Evolutionary conservation across 1,140 invertebrate species (phyloP), one percentile per base, ranked within the genome.

Genomic region (Heliconius hermathena): DNA sequence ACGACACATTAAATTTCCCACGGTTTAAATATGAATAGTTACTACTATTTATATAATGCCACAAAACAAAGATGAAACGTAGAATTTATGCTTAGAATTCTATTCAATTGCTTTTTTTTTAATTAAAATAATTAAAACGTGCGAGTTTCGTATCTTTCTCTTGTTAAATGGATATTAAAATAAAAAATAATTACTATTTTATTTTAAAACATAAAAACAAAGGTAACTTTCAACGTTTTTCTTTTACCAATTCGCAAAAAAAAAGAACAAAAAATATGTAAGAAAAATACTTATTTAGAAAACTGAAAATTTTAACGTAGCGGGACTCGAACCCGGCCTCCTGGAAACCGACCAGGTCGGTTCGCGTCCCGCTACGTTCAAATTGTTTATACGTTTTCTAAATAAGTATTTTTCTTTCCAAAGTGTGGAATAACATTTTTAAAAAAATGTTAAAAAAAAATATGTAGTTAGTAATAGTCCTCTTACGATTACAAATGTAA

Each of bases 1-100:
- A 20, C 78, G 52, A 80, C 71, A 80, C 74, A 80, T 80, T 71
- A 71, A 29, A 66, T 66, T 66, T 66, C 60, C 60, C 60, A 66
- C 60, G 60, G 60, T 11, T 66, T 66, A 26, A 66, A 66, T 66
- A 29, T 66, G 60, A 66, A 66, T 29, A 29, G 60, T 66, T 66
- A 26, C 0, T 66, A 66, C 22, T 66, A 66, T 66, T 66, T 66
- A 66, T 66, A 66, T 66, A 29, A 66, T 26, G 3, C 22, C 11
- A 26, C 22, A 66, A 66, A 66, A 66, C 22, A 66, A 66, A 66
- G 22, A 66, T 66, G 22, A 29, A 66, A 66, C 22, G 13, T 66
- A 26, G 22, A 66, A 66, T 66, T 26, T 66, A 66, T 66, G 26
- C 22, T 13, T 66, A 66, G 60, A 66, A 26, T 66, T 66, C 60